These are phyloP conservation scores for Pandion haliaetus DNA, from an alignment of 2,113 vertebrate species.

Conservation along the genomic window DNA sequence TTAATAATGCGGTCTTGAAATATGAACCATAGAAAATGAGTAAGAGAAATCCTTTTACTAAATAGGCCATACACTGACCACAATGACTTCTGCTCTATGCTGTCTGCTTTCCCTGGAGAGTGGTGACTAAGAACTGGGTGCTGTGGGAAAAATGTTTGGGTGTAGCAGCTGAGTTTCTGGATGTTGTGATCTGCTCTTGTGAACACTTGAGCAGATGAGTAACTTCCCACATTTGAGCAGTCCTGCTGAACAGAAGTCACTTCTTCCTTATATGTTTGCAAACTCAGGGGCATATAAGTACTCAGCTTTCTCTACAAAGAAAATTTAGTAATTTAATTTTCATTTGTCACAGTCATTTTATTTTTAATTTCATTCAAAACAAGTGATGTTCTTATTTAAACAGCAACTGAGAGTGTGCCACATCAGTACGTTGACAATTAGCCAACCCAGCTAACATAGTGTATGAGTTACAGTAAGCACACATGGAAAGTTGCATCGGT, in stretches of 20 bases:
- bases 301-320: neutral
- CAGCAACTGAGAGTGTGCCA: neutral
- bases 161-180: neutral
- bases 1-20: neutral
- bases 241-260: neutral
- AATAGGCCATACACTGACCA: neutral
- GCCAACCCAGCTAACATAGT: neutral
- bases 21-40: neutral
- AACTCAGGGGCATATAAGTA: neutral
- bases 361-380: neutral
- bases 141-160: neutral
- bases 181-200: neutral
- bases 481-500: neutral
- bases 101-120: neutral
- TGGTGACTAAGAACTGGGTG: neutral
- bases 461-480: conserved; percentile 19
- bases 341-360: neutral
- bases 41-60: neutral
- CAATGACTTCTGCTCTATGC: neutral
- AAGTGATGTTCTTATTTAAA: neutral
- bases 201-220: neutral
- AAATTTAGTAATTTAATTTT: neutral
- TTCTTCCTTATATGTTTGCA: neutral
- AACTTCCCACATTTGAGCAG: neutral
- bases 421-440: neutral